Percentiles rank a stretch among this genome's conserved stretches.
phyloP scores from a whole-genome alignment of 2,797 vertebrate genomes.

The Myripristis jacobus region DNA sequence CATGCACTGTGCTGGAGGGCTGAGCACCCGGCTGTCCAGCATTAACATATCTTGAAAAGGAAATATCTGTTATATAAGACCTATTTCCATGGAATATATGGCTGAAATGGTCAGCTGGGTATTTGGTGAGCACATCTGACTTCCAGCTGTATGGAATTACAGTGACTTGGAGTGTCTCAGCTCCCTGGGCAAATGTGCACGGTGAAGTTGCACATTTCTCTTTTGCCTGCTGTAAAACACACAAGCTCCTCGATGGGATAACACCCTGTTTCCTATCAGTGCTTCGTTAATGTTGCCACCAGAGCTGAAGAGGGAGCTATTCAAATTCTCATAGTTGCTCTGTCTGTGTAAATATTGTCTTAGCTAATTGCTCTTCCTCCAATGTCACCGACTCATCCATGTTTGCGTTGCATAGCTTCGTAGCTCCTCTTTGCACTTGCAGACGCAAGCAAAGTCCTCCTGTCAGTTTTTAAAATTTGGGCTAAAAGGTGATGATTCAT shows the following conservation, averaged over 20 bases:
- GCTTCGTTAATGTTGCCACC: slow-evolving; percentile 26
- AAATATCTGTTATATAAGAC: slow-evolving; percentile 53
- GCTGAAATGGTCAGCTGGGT: slow-evolving; percentile 45
- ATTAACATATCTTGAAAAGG: slow-evolving; percentile 61
- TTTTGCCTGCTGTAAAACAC: slow-evolving; percentile 28
- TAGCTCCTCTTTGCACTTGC: not conserved
- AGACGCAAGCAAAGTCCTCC: not conserved
- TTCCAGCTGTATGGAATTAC: slow-evolving; percentile 36
- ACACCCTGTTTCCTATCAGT: slow-evolving; percentile 23
- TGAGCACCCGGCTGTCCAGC: slow-evolving; percentile 50
- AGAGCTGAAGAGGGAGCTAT: slow-evolving; percentile 19
- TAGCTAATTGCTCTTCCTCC: slow-evolving; percentile 13
- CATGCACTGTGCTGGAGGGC: slow-evolving; percentile 49
- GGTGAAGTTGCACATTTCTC: slow-evolving; percentile 32
- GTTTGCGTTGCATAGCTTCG: slow-evolving; percentile 28
- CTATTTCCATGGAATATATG: slow-evolving; percentile 31
- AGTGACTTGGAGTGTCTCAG: slow-evolving; percentile 19
- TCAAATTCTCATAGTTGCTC: slow-evolving; percentile 26
- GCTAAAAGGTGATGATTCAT: not conserved
- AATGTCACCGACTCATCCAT: not conserved
- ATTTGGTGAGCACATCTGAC: slow-evolving; percentile 29
- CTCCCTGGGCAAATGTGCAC: slow-evolving; percentile 44
- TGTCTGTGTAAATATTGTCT: slow-evolving; percentile 45
- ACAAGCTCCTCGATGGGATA: slow-evolving; percentile 12
- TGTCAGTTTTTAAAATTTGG: not conserved